Base-by-base conservation (phyloP, 2,888 invertebrate genomes). In the Carpatolechia fugitivella region DNA sequence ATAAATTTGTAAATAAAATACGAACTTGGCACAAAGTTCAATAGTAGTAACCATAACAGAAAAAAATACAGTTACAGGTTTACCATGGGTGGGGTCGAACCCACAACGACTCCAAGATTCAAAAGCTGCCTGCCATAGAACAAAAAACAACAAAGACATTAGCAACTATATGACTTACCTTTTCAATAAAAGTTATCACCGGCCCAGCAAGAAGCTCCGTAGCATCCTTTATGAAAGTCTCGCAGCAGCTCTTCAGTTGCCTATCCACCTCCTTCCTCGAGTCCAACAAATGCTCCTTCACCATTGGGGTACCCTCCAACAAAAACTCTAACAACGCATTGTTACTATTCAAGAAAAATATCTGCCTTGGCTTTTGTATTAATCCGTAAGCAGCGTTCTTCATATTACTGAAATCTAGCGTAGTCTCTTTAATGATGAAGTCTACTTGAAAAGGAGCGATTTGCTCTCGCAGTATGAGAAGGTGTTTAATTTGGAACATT, bases 361-460 rank as follows among this genome's bases (percentile, higher is more conserved):
- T 92, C 69, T 96, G 95, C 44, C 95, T 93, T 13, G 96, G 93
- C 67, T 95, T 96, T 59, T 95, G 94, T 0, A 95, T 78, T 0
- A 95, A 75, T 0, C 94, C 94, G 57, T 93, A 93, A 49, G 98
- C 97, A 0, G 97, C 97, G 44, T 94, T 95, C 84, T 95, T 98
- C 52, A 98, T 93, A 78, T 97, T 97, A 64, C 96, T 97, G 69
- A 99, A 98, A 83, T 99, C 99, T 60, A 99, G 82, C 14, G 95
- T 94, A 5, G 98, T 97, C 80, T 99, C 99, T 73, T 96, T 97
- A 0, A 98, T 93, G 0, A 97, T 94, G 66, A 97, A 97, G 74
- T 98, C 99, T 0, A 97, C 97, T 81, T 99, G 98, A 76, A 99
- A 99, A 0, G 99, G 99, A 0, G 99, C 98, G 29, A 99, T 99